A percentile compares a stretch with the other conserved stretches of the same genome.
Evolutionary conservation across 1,140 invertebrate species (phyloP).

Genomic region (Drosophila virilis): DNA sequence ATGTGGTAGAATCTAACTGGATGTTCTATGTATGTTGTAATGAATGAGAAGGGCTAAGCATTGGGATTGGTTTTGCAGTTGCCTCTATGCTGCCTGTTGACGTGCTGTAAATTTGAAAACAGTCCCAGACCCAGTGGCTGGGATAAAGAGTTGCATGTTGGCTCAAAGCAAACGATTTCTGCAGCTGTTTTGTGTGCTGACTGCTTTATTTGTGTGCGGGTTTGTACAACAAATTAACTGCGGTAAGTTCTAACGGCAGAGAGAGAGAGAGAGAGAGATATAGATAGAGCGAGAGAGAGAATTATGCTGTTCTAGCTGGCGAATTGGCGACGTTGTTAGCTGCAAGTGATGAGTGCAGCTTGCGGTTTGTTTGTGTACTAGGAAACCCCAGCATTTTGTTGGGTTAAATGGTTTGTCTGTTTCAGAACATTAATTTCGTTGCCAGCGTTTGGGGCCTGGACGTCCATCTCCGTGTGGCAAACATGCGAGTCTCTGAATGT

Average conservation of each 20-base stretch:
- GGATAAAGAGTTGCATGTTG: slow-evolving; percentile 74
- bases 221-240: slow-evolving; percentile 78
- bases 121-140: slow-evolving; percentile 50
- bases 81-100: slow-evolving; percentile 49
- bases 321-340: slow-evolving; percentile 60
- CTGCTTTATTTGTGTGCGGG: slow-evolving; percentile 77
- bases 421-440: slow-evolving; percentile 55
- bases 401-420: slow-evolving; percentile 54
- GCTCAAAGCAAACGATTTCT: slow-evolving; percentile 75
- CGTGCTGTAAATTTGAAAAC: slow-evolving; percentile 80
- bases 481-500: slow-evolving; percentile 1
- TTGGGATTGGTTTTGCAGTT: background rate
- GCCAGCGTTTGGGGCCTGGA: slow-evolving; percentile 14
- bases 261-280: background rate
- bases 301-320: background rate
- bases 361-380: slow-evolving; percentile 52
- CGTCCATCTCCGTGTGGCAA: background rate
- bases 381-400: slow-evolving; percentile 15
- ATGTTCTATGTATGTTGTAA: background rate
- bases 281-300: too few relatives aligned
- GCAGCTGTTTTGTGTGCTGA: slow-evolving; percentile 55
- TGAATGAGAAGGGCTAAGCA: background rate
- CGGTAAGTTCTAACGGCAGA: slow-evolving; percentile 43
- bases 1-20: slow-evolving; percentile 27
- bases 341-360: slow-evolving; percentile 64